These are phyloP conservation scores for Tiliqua scincoides DNA, from an alignment of 2,113 vertebrate species.

Conservation along the genomic window DNA sequence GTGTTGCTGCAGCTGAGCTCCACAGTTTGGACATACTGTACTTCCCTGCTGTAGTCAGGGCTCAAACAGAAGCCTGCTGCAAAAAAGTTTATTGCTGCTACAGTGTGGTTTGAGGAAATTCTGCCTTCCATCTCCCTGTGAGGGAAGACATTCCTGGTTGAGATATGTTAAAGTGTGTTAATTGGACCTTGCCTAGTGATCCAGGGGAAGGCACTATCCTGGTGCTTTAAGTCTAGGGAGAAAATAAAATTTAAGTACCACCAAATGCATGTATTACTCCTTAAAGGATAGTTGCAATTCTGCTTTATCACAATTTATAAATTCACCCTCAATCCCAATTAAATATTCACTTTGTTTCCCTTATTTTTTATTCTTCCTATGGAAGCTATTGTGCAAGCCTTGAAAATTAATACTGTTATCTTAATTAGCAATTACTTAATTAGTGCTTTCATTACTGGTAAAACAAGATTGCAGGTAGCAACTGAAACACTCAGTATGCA, in stretches of 20 bases:
- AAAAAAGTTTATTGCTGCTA: too few species aligned
- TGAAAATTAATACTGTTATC: background rate
- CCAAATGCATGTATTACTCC: background rate
- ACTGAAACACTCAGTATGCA: background rate
- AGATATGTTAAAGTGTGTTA: too few species aligned
- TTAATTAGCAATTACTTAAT: background rate
- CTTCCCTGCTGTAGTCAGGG: too few species aligned
- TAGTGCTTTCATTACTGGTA: conserved; percentile 7
- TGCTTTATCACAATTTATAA: background rate
- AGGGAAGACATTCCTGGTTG: too few species aligned
- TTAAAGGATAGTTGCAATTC: rapidly evolving
- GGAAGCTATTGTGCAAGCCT: background rate
- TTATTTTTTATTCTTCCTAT: background rate
- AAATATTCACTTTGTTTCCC: background rate
- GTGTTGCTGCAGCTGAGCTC: too few species aligned
- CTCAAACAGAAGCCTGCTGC: too few species aligned
- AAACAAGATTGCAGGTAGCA: conserved; percentile 13
- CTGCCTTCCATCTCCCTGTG: too few species aligned
- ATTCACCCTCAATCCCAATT: background rate
- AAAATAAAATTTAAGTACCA: background rate
- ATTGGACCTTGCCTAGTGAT: too few species aligned
- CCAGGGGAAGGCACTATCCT: too few species aligned
- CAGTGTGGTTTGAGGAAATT: too few species aligned
- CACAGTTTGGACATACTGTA: too few species aligned
- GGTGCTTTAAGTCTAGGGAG: too few species aligned